Evolutionary conservation across 2,113 vertebrate genomes (phyloP).

Genomic region (Tiliqua scincoides): DNA sequence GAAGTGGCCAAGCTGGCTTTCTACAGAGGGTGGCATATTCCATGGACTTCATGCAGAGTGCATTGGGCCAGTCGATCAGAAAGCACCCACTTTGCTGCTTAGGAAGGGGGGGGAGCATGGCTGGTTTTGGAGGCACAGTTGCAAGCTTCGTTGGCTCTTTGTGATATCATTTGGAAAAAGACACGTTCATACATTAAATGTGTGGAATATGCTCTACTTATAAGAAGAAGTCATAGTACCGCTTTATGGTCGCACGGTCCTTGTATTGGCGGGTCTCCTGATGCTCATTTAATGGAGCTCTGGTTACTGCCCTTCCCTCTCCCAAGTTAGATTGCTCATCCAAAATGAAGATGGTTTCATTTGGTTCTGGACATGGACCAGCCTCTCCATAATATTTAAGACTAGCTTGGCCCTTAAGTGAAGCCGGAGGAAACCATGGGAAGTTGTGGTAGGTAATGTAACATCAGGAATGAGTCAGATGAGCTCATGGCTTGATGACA

Average conservation of each 20-base stretch:
- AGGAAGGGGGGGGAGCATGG: neutral
- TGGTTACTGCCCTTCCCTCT: neutral
- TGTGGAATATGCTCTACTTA: neutral
- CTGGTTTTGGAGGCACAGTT: neutral
- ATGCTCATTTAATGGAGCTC: neutral
- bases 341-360: neutral
- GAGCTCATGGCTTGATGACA: neutral
- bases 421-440: neutral
- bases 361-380: neutral
- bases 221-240: neutral
- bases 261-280: neutral
- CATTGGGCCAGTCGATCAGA: neutral
- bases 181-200: neutral
- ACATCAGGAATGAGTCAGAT: neutral
- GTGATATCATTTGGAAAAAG: neutral
- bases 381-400: constrained; percentile 2
- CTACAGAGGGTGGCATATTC: no score
- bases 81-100: neutral
- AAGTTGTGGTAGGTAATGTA: neutral
- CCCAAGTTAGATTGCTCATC: neutral
- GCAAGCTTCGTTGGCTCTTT: neutral
- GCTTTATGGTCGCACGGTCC: neutral
- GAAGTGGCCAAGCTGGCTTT: no score
- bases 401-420: neutral
- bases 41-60: neutral